A percentile compares a stretch with the other conserved stretches of the same genome.
Evolutionary conservation across 2,113 vertebrate genomes (phyloP).

Genomic region (Lophius piscatorius): DNA sequence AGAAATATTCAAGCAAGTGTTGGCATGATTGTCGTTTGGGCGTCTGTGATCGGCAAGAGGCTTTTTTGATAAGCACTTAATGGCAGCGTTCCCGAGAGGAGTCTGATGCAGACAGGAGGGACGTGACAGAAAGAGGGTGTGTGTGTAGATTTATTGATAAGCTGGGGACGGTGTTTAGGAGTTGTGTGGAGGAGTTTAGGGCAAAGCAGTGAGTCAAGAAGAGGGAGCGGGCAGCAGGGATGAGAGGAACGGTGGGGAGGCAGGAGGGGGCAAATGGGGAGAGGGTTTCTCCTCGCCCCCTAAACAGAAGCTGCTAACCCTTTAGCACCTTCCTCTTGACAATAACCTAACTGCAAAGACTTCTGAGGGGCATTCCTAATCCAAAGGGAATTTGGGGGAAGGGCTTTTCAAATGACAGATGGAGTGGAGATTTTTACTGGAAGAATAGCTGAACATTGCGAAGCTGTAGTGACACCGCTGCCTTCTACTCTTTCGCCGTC

Average conservation of each 20-base stretch:
- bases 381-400: constrained; percentile 7
- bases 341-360: constrained; percentile 10
- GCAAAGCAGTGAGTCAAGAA: constrained; percentile 25
- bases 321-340: constrained; percentile 30
- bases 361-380: constrained; percentile 8
- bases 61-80: constrained; percentile 33
- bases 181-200: constrained; percentile 37
- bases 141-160: constrained; percentile 34
- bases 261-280: constrained; percentile 42
- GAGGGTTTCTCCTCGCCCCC: constrained; percentile 52
- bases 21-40: constrained; percentile 2
- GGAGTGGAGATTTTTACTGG: constrained; percentile 47
- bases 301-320: constrained; percentile 46
- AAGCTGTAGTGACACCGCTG: constrained; percentile 38
- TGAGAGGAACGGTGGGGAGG: constrained; percentile 22
- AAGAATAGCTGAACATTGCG: constrained; percentile 46
- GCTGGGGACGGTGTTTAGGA: constrained; percentile 16
- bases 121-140: constrained; percentile 14
- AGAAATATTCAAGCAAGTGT: constrained; percentile 30
- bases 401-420: constrained; percentile 24
- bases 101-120: constrained; percentile 1
- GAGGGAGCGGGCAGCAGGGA: constrained; percentile 13
- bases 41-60: constrained; percentile 8
- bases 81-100: constrained; percentile 27
- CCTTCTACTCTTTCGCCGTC: constrained; percentile 16